These are phyloP conservation scores for Amiota communis DNA, from an alignment of 2,888 invertebrate species.

Conservation along the genomic window DNA sequence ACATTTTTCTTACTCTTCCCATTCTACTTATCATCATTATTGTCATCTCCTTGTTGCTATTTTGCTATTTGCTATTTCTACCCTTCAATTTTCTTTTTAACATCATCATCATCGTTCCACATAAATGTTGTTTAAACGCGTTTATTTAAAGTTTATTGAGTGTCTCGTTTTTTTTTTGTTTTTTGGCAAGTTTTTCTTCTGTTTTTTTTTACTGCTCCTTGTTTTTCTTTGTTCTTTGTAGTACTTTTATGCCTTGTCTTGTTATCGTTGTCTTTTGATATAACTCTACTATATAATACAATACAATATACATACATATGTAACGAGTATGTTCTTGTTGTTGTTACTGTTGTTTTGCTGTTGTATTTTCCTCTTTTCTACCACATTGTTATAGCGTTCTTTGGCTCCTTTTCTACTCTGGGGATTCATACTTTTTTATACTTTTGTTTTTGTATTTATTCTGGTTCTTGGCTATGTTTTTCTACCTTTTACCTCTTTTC, in stretches of 20 bases:
- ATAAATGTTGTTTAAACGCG: conserved; percentile 39
- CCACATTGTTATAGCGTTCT: conserved; percentile 9
- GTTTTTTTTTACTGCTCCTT: neutral
- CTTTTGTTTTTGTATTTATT: too few relatives aligned
- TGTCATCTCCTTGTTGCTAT: neutral
- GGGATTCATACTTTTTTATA: too few relatives aligned
- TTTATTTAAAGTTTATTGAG: conserved; percentile 44
- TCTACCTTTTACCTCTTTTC: too few relatives aligned
- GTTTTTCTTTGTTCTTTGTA: neutral
- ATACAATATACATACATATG: too few relatives aligned
- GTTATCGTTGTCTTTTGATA: neutral
- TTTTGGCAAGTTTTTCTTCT: conserved; percentile 11
- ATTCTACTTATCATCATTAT: neutral
- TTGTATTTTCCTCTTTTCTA: neutral
- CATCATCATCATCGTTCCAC: neutral
- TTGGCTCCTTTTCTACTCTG: too few relatives aligned
- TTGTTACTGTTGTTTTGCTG: neutral
- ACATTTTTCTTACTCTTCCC: too few relatives aligned
- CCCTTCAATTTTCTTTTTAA: too few relatives aligned
- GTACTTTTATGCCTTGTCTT: neutral
- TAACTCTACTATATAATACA: neutral
- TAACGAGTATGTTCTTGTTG: neutral
- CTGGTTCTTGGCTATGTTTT: too few relatives aligned
- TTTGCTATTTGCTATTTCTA: too few relatives aligned
- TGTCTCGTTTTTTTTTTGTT: conserved; percentile 23